Evolutionary conservation across 2,888 invertebrate species (phyloP), one percentile per base, ranked within the genome.

Genomic region (Sericinus montela): DNA sequence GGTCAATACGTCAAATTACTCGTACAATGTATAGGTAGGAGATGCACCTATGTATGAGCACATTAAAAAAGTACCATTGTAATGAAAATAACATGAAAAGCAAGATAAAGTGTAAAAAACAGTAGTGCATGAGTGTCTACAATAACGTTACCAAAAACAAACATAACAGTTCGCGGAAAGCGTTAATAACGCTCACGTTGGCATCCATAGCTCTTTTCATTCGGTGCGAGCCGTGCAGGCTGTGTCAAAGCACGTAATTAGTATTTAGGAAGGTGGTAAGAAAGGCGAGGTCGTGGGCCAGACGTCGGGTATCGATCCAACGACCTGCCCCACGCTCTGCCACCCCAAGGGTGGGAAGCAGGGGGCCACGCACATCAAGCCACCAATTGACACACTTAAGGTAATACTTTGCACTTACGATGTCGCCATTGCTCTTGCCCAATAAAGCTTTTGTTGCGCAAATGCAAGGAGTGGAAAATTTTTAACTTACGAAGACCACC

Each of bases 291-390:
- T 86, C 85, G 86, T 80, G 83, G 85, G 86, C 90, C 90, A 91
- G 91, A 91, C 91, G 91, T 89, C 89, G 90, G 86, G 89, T 91
- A 91, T 91, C 91, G 91, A 91, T 91, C 91, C 89, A 79, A 64
- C 90, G 90, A 90, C 91, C 91, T 85, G 78, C 86, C 87, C 82
- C 86, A 83, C 85, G 75, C 75, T 72, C 65, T 63, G 65, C 75
- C 75, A 65, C 75, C 75, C 75, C 67, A 70, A 71, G 58, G 68
- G 66, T 60, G 72, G 75, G 65, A 66, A 61, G 71, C 64, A 51
- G 75, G 78, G 79, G 69, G 76, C 75, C 79, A 87, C 87, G 86
- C 88, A 85, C 87, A 85, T 83, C 82, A 74, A 81, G 72, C 80
- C 79, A 78, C 83, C 88, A 85, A 88, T 88, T 88, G 88, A 88